Evolutionary conservation across 2,888 invertebrate species (phyloP).

Genomic region (Azorinus chamasolen): DNA sequence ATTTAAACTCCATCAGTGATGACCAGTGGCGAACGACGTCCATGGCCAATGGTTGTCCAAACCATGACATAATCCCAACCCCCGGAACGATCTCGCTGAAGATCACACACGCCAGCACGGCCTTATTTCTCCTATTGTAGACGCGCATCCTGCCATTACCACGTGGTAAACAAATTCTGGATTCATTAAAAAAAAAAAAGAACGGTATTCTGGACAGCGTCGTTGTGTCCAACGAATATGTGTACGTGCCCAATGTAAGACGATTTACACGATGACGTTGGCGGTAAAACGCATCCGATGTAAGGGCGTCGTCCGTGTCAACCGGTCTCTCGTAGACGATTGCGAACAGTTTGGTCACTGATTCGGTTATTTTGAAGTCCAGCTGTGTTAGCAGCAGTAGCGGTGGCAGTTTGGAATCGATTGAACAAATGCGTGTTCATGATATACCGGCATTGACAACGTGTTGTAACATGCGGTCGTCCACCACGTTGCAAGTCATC

Average conservation of each 20-base stretch:
- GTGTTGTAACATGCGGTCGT: background rate
- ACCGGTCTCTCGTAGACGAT: slow-evolving; percentile 2
- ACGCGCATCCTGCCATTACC: slow-evolving; percentile 29
- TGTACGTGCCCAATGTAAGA: slow-evolving; percentile 14
- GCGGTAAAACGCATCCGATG: slow-evolving; percentile 1
- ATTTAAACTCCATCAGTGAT: slow-evolving; percentile 14
- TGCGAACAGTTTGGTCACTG: background rate
- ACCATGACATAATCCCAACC: slow-evolving; percentile 28
- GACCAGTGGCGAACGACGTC: slow-evolving; percentile 5
- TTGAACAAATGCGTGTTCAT: background rate
- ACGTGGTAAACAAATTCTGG: slow-evolving; percentile 23
- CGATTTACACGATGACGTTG: slow-evolving; percentile 18
- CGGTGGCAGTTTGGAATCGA: slow-evolving; percentile 8
- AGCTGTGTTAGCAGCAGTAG: background rate
- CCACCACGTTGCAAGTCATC: background rate
- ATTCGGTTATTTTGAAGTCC: slow-evolving; percentile 1
- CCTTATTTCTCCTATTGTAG: slow-evolving; percentile 20
- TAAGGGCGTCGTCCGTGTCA: slow-evolving; percentile 11
- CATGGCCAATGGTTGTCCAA: slow-evolving; percentile 18
- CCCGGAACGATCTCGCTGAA: slow-evolving; percentile 10
- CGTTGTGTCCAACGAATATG: slow-evolving; percentile 12
- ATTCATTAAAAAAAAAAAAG: too few relatives aligned
- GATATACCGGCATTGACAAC: background rate
- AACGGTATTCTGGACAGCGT: slow-evolving; percentile 30
- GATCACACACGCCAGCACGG: slow-evolving; percentile 19